These are phyloP conservation scores for Vicugna pacos DNA, from an alignment of 2,113 vertebrate genomes.

Conservation along the genomic window DNA sequence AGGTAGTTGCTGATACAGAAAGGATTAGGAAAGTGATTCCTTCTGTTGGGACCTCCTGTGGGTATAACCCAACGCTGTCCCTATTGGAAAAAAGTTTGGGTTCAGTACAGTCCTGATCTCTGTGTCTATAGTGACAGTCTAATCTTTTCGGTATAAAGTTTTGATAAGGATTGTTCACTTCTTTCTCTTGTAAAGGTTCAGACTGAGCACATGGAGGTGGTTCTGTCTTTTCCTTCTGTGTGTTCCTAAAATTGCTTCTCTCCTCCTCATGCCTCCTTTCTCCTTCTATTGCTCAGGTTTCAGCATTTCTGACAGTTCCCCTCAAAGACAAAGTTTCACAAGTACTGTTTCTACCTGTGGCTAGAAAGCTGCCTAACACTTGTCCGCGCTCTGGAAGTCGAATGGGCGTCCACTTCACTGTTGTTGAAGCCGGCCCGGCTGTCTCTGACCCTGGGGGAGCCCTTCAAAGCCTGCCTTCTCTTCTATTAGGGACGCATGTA, in stretches of 20 bases:
- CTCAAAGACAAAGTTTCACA: too few species aligned
- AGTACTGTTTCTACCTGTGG: neutral
- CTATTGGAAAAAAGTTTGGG: neutral
- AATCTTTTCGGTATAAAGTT: neutral
- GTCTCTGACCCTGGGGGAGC: neutral
- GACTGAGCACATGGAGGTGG: neutral
- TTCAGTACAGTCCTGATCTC: neutral
- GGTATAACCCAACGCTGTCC: neutral
- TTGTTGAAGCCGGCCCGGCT: neutral
- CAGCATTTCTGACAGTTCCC: neutral
- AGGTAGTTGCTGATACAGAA: neutral
- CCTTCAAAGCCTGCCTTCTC: neutral
- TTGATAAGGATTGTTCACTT: neutral
- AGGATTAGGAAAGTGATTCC: neutral
- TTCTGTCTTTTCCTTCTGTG: neutral
- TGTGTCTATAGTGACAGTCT: neutral
- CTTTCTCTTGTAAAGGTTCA: neutral
- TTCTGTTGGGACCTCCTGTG: neutral
- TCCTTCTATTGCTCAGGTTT: neutral
- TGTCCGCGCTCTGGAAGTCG: neutral
- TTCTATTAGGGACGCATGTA: neutral
- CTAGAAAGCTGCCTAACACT: neutral
- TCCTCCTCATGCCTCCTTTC: neutral
- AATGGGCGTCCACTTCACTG: neutral
- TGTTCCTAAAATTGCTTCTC: neutral